phyloP scores from a whole-genome alignment of 2,888 invertebrate species.

The Sesia apiformis region DNA sequence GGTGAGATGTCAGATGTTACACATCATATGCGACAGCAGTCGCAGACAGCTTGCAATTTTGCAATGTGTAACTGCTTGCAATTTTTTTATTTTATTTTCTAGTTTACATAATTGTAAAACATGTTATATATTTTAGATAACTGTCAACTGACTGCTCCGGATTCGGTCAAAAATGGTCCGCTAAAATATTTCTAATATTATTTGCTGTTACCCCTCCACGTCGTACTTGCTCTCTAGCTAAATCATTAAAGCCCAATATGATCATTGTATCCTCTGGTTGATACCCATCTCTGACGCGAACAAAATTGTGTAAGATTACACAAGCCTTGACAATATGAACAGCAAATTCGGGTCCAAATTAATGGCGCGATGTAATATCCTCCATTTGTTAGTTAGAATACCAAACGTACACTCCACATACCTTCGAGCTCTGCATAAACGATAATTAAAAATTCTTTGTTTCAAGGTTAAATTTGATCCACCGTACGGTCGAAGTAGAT shows the following conservation, averaged over 20 bases:
- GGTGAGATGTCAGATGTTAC: not conserved
- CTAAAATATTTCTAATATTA: too few species aligned
- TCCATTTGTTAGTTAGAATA: conserved; percentile 1
- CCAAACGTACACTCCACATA: conserved; percentile 2
- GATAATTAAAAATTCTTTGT: conserved; percentile 9
- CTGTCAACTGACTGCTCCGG: too few species aligned
- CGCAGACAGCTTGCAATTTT: too few species aligned
- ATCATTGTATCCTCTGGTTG: not conserved
- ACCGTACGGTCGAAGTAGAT: not conserved
- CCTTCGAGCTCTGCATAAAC: conserved; percentile 14
- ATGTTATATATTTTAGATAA: too few species aligned
- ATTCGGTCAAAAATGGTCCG: too few species aligned
- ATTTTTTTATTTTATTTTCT: too few species aligned
- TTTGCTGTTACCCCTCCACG: too few species aligned
- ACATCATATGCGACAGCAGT: too few species aligned
- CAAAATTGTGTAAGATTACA: conserved; percentile 2
- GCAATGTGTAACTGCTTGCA: too few species aligned
- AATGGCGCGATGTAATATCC: not conserved
- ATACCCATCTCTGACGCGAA: conserved; percentile 1
- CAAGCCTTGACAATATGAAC: conserved; percentile 1
- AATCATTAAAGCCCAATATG: not conserved
- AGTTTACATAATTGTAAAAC: too few species aligned
- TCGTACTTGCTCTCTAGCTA: not conserved
- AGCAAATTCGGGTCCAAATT: not conserved
- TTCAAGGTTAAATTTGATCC: not conserved